Base-by-base conservation (phyloP, 1,140 invertebrate species). In the Pinna nobilis region DNA sequence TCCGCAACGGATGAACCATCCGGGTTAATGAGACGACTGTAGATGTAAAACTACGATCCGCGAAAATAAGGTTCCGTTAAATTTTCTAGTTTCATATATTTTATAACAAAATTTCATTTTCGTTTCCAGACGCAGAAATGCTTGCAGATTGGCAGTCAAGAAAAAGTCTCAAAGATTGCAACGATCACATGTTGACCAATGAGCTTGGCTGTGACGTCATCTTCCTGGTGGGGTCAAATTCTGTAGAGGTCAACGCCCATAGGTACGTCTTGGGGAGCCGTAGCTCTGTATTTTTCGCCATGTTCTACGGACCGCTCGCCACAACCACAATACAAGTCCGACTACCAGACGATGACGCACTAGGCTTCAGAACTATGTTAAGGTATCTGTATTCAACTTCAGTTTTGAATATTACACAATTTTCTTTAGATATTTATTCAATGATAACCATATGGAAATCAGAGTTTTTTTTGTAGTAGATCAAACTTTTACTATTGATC, bases 231-330 rank as follows among this genome's bases (percentile, higher is more conserved):
- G 80, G 65, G 47, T 70, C 64, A 15, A 61, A 47, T 13, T 41
- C 91, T 92, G 81, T 76, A 53, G 88, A 92, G 44, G 93, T 95
- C 72, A 93, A 94, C 3, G 94, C 94, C 1, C 94, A 96, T 79
- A 94, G 94, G 84, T 93, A 95, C 85, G 92, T 95, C 3, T 84
- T 96, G 3, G 93, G 93, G 9, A 93, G 94, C 49, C 94, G 94
- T 15, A 94, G 93, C 86, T 92, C 93, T 2, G 94, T 95, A 3
- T 95, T 95, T 86, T 94, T 95, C 86, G 93, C 94, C 6, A 95
- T 95, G 94, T 95, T 95, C 79, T 94, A 94, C 85, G 92, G 94
- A 44, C 92, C 92, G 4, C 74, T 88, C 69, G 74, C 79, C 71
- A 91, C 93, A 2, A 92, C 11, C 25, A 37, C 39, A 33, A 44